Conservation (phyloP, 2,113 vertebrate species). For the Ranitomeya variabilis region DNA sequence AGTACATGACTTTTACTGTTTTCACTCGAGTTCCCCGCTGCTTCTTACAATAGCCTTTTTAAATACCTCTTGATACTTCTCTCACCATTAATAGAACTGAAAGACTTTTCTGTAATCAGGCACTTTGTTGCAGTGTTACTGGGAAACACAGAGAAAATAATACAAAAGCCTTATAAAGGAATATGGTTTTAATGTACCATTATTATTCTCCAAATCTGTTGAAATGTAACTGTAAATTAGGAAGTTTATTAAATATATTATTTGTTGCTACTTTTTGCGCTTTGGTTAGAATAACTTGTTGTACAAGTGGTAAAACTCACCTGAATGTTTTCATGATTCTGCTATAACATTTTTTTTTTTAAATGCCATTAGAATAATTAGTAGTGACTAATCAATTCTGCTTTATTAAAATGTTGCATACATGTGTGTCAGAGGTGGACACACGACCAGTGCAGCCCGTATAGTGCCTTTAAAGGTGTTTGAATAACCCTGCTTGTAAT, state of each 20-base stretch:
- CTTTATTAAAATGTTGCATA: no score
- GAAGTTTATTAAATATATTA: not conserved
- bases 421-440: no score
- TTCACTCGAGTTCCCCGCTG: not conserved
- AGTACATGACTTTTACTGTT: constrained; percentile 28
- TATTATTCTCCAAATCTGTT: not conserved
- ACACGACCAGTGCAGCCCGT: no score
- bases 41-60: not conserved
- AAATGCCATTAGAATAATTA: no score
- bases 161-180: not conserved
- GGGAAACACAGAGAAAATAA: not conserved
- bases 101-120: constrained; percentile 19
- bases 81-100: not conserved
- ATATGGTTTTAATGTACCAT: not conserved
- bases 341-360: no score
- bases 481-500: no score
- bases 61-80: constrained; percentile 28
- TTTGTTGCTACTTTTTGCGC: not conserved
- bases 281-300: not conserved
- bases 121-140: constrained; percentile 4
- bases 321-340: not conserved
- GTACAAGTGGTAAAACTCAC: not conserved
- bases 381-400: no score
- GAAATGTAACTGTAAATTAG: not conserved
- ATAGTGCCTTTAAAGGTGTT: no score